Conservation (phyloP, 2,888 invertebrate genomes). For the Drosophila helvetica region DNA sequence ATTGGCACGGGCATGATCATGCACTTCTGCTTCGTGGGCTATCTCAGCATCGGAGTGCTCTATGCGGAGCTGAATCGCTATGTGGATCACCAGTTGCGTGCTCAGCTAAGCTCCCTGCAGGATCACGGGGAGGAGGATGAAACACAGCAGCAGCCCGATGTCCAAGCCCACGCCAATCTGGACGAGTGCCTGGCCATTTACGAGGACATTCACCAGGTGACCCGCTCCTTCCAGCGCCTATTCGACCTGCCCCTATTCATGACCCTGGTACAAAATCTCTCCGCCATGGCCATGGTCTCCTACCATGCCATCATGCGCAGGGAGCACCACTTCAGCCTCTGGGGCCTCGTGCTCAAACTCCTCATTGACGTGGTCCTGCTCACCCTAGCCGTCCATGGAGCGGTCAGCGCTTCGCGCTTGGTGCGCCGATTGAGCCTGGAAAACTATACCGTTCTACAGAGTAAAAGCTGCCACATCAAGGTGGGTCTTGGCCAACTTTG, state of each 20-base stretch:
- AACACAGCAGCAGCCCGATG: neutral
- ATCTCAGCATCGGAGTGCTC: constrained; percentile 43
- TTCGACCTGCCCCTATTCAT: constrained; percentile 41
- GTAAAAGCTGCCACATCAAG: constrained; percentile 51
- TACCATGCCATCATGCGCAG: constrained; percentile 27
- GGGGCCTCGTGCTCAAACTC: constrained; percentile 34
- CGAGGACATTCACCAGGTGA: constrained; percentile 38
- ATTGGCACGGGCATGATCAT: constrained; percentile 28
- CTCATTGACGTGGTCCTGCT: constrained; percentile 56
- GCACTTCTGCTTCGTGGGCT: constrained; percentile 48
- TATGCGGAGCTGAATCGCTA: constrained; percentile 39
- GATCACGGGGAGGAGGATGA: neutral
- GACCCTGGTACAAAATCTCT: constrained; percentile 26
- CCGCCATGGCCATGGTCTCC: constrained; percentile 29
- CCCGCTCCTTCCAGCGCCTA: constrained; percentile 30
- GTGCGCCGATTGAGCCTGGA: constrained; percentile 59
- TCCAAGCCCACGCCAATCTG: constrained; percentile 13
- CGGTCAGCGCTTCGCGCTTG: constrained; percentile 45
- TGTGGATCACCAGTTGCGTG: constrained; percentile 37
- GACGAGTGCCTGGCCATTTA: constrained; percentile 43
- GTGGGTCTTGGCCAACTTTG: constrained; percentile 22
- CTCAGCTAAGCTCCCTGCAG: constrained; percentile 17
- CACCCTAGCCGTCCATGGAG: constrained; percentile 56
- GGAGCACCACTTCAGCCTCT: constrained; percentile 4
- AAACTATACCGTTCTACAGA: constrained; percentile 47